Percentiles rank a stretch among this genome's conserved stretches.
These are phyloP conservation scores for Macropus fuliginosus DNA, from an alignment of 2,797 vertebrate genomes.

Conservation along the genomic window DNA sequence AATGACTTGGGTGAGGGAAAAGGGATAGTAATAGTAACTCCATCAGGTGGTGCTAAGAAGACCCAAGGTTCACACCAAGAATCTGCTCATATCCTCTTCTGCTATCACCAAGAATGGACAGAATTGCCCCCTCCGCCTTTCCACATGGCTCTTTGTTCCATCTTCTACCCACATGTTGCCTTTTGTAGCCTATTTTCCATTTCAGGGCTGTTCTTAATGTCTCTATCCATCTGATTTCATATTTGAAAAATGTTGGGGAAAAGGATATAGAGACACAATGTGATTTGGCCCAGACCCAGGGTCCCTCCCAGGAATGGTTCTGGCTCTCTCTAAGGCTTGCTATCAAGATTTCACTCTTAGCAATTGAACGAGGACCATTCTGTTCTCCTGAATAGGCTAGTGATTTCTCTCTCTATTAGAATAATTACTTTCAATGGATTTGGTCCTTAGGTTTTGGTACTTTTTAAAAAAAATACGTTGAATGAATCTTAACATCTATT, in stretches of 20 bases:
- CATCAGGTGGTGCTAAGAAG: neutral
- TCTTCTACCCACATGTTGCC: neutral
- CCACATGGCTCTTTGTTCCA: neutral
- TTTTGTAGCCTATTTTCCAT: neutral
- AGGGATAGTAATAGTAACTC: neutral
- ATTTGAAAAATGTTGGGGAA: neutral
- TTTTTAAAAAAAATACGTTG: neutral
- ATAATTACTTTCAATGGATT: constrained; percentile 53
- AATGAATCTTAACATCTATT: neutral
- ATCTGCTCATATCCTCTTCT: neutral
- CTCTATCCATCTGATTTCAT: neutral
- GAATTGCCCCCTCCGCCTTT: neutral
- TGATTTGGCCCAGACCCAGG: neutral
- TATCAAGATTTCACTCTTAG: constrained; percentile 54
- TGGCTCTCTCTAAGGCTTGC: constrained; percentile 13
- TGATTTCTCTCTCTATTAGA: constrained; percentile 40
- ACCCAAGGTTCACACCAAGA: neutral
- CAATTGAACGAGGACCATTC: constrained; percentile 47
- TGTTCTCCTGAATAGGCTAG: constrained; percentile 51
- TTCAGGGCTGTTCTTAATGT: neutral
- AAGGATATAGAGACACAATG: neutral
- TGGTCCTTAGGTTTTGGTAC: neutral
- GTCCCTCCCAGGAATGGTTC: neutral
- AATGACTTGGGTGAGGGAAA: neutral
- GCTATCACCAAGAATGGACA: neutral